These are phyloP conservation scores for Brachionus rotundiformis DNA, from an alignment of 1,140 invertebrate species.

Conservation along the genomic window DNA sequence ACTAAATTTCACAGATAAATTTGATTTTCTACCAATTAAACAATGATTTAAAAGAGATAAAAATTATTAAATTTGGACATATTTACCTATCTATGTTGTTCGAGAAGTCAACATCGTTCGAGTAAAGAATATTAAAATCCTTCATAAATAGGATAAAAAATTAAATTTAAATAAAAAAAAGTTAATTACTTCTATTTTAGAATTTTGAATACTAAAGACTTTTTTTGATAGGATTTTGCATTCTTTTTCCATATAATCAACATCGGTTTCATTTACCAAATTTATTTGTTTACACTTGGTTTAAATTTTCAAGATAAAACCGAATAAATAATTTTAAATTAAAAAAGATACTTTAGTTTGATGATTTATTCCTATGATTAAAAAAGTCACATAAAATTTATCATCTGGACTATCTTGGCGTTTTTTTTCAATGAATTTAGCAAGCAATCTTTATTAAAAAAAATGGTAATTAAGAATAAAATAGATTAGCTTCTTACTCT, in stretches of 20 bases:
- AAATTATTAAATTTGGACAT: not conserved
- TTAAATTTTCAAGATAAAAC: not conserved
- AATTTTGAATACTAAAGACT: constrained; percentile 10
- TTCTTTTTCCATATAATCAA: constrained; percentile 2
- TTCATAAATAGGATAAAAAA: not conserved
- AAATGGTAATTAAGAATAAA: not conserved
- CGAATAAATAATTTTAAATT: not conserved
- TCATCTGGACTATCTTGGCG: not conserved
- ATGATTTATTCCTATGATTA: not conserved
- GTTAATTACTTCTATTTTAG: constrained; percentile 32
- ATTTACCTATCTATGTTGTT: not conserved
- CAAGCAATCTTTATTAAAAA: not conserved
- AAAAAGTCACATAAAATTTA: constrained; percentile 21
- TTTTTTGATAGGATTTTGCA: not conserved
- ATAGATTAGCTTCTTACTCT: not conserved
- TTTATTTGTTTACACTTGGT: not conserved
- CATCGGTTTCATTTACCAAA: constrained; percentile 8
- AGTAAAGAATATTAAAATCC: constrained; percentile 15
- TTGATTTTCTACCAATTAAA: constrained; percentile 8
- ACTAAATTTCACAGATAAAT: constrained; percentile 1
- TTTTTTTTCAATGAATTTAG: constrained; percentile 19
- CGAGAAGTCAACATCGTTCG: constrained; percentile 8
- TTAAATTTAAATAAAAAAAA: not conserved
- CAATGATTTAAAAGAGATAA: too few relatives aligned
- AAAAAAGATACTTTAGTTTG: not conserved